Conservation (phyloP, 2,888 invertebrate genomes). For the Thysanoteuthis rhombus region DNA sequence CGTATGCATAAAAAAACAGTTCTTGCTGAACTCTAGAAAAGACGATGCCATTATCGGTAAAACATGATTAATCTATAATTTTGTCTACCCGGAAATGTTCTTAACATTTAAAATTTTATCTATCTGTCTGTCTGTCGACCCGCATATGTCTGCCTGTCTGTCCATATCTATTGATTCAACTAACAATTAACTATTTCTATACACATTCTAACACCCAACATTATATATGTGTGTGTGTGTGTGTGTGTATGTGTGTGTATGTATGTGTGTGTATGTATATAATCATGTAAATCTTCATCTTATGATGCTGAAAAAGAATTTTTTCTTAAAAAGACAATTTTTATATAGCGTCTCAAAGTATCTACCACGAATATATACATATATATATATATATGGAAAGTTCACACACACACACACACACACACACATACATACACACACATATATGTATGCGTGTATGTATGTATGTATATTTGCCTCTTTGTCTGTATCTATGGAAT, state of each 20-base stretch:
- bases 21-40: not conserved
- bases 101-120: slow-evolving; percentile 12
- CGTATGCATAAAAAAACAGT: not conserved
- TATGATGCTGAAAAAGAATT: no score
- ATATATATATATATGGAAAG: no score
- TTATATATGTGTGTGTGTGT: not conserved
- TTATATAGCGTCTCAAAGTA: no score
- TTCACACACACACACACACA: no score
- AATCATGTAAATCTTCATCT: not conserved
- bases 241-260: no score
- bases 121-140: not conserved
- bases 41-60: not conserved
- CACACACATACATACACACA: no score
- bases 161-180: not conserved
- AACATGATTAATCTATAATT: not conserved
- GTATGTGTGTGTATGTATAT: no score
- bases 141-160: not conserved
- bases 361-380: no score
- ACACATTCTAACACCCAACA: not conserved
- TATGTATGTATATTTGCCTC: no score
- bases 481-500: no score
- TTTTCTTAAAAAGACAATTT: no score
- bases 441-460: no score
- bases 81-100: slow-evolving; percentile 12
- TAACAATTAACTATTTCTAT: not conserved